Evolutionary conservation across 2,888 invertebrate species (phyloP), one percentile per base, ranked within the genome.

Genomic region (Rhamnusium bicolor): DNA sequence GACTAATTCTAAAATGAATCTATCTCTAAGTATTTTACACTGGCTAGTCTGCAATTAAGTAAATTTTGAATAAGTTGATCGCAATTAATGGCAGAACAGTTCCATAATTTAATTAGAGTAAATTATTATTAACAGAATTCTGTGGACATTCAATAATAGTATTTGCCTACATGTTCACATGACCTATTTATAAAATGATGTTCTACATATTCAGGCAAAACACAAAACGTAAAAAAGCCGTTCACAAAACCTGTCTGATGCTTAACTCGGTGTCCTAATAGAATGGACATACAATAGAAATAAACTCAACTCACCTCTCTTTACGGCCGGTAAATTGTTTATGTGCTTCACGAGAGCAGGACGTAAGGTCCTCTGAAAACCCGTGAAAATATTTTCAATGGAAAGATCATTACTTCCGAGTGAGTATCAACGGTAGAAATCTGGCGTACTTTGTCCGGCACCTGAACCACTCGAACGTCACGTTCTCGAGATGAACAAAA

Each of bases 401-500:
- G 71, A 77, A 73, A 71, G 75, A 69, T 77, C 77, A 75, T 77
- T 77, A 77, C 70, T 71, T 72, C 69, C 69, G 63, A 61, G 47
- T 53, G 67, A 71, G 77, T 72, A 66, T 73, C 69, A 56, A 46
- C 60, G 60, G 47, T 32, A 21, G 51, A 60, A 60, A 61, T 69
- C 67, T 56, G 67, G 40, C 21, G 54, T n/a, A 16, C 46, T 56
- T 18, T 18, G 67, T 29, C 67, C 46, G 66, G 54, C 54, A 54
- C 67, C 56, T 56, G 54, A 82, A 80, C 79, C 79, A 80, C 83
- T 80, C 73, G 80, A 84, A 81, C 82, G 83, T 84, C 85, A 85
- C 84, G 84, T 85, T 79, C 80, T 78, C 71, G 80, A 81, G 79
- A 80, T 79, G 83, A 83, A 84, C 81, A 81, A 81, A 82, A 85